Conservation (phyloP, 2,797 vertebrate species). For the Otus scops region DNA sequence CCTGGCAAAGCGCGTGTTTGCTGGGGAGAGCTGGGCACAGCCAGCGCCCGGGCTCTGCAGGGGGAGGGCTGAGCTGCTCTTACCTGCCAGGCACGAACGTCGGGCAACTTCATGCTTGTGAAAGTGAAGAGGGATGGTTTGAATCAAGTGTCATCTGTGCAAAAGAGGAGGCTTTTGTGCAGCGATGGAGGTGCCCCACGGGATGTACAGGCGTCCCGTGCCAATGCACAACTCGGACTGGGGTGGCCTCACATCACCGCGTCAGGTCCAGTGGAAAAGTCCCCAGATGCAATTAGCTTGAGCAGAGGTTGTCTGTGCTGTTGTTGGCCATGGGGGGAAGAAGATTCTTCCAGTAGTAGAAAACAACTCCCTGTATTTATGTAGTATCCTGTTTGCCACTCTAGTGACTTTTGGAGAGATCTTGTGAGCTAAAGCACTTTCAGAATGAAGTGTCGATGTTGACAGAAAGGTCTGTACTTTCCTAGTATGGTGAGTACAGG, state of each 20-base stretch:
- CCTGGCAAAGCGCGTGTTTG: background rate
- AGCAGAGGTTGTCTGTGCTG: background rate
- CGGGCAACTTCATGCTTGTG: accelerated
- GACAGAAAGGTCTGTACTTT: background rate
- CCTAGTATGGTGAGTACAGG: accelerated
- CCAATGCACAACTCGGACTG: accelerated
- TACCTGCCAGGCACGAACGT: background rate
- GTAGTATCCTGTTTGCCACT: accelerated
- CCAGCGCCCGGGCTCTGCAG: background rate
- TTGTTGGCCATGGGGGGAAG: accelerated
- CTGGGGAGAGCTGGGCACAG: background rate
- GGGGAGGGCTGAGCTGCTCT: background rate
- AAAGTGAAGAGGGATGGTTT: accelerated
- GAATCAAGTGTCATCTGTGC: accelerated
- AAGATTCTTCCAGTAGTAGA: background rate
- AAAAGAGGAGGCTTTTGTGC: background rate
- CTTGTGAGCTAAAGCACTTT: background rate
- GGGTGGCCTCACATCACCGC: accelerated
- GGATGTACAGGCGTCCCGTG: accelerated
- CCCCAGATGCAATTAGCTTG: accelerated
- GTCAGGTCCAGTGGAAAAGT: accelerated
- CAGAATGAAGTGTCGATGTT: accelerated
- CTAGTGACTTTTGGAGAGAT: background rate
- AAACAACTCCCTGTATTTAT: background rate
- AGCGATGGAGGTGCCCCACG: accelerated